phyloP scores from a whole-genome alignment of 2,113 vertebrate species.

The Suncus etruscus region DNA sequence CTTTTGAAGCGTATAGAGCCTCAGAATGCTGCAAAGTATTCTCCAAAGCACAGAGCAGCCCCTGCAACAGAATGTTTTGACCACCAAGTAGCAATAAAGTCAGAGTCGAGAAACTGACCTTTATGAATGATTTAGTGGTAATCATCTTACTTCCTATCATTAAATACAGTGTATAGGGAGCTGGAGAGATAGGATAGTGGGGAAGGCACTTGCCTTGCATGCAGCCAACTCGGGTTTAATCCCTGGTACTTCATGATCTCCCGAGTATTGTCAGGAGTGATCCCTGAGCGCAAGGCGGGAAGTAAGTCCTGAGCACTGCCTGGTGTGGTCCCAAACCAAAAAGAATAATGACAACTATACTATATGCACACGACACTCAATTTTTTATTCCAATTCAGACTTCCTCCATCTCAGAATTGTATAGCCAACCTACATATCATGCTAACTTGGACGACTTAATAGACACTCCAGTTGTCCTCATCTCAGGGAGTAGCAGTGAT shows the following conservation, averaged over 20 bases:
- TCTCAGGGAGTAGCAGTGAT: constrained; percentile 3
- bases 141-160: neutral
- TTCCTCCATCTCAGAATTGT: constrained; percentile 13
- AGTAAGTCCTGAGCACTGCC: no score
- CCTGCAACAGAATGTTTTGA: neutral
- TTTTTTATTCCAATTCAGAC: constrained; percentile 29
- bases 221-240: no score
- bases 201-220: no score
- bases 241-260: no score
- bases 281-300: no score
- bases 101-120: constrained; percentile 43
- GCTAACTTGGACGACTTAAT: neutral
- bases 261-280: no score
- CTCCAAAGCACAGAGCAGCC: neutral
- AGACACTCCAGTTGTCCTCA: constrained; percentile 31
- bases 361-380: constrained; percentile 33
- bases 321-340: no score
- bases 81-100: neutral
- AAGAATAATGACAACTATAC: no score
- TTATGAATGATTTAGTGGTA: neutral
- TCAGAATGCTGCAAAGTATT: constrained; percentile 24
- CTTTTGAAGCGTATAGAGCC: constrained; percentile 19
- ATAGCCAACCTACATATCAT: constrained; percentile 7
- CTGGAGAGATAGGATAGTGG: no score
- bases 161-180: constrained; percentile 5